A percentile compares a stretch with the other conserved stretches of the same genome.
Evolutionary conservation across 2,888 invertebrate genomes (phyloP).

Genomic region (Harpagoxenus sublaevis): DNA sequence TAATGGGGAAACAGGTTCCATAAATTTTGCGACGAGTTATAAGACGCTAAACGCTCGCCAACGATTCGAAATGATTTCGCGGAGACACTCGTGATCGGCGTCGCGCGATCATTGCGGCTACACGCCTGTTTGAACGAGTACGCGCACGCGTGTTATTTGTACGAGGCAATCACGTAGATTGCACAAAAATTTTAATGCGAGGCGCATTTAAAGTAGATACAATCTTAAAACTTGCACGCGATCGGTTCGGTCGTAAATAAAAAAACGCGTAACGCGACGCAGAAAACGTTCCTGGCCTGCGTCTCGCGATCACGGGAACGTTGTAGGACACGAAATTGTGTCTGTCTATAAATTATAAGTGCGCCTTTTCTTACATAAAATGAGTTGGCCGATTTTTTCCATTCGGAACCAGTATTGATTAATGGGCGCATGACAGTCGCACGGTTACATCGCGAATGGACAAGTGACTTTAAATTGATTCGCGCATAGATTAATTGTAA

Average conservation of each 20-base stretch:
- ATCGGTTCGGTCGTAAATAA: constrained; percentile 75
- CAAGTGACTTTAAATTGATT: constrained; percentile 34
- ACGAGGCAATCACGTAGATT: constrained; percentile 50
- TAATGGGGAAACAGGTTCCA: constrained; percentile 71
- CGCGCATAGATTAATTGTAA: constrained; percentile 9
- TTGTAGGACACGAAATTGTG: constrained; percentile 58
- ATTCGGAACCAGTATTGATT: constrained; percentile 45
- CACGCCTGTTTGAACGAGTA: not conserved
- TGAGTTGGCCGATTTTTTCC: not conserved
- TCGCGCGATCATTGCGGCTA: constrained; percentile 29
- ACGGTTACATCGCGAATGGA: constrained; percentile 35
- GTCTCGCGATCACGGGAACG: constrained; percentile 10
- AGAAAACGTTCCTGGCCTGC: constrained; percentile 46
- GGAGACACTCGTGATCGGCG: constrained; percentile 37
- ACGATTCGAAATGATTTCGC: constrained; percentile 70
- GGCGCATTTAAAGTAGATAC: constrained; percentile 67
- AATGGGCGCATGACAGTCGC: constrained; percentile 26
- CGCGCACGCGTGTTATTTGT: not conserved
- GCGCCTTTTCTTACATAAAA: constrained; percentile 21
- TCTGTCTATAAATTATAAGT: constrained; percentile 67
- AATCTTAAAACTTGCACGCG: constrained; percentile 66
- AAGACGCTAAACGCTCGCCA: constrained; percentile 54
- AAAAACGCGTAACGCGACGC: constrained; percentile 63
- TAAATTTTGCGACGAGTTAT: constrained; percentile 71
- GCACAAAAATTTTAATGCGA: constrained; percentile 55